Base-by-base conservation (phyloP, 2,888 invertebrate genomes). In the Melanargia galathea region DNA sequence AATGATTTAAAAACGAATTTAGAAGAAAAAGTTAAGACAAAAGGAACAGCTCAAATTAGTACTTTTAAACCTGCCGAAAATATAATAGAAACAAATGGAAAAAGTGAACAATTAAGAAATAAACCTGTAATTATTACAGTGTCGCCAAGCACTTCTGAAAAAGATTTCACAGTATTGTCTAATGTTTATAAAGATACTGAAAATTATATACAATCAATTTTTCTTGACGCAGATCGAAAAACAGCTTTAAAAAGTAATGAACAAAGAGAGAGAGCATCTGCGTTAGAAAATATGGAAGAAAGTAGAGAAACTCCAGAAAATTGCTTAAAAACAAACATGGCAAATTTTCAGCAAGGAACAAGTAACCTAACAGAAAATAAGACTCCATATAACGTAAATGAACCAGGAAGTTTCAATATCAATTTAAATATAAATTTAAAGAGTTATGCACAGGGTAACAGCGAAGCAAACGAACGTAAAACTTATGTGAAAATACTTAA, bases 391-490 rank as follows among this genome's bases (percentile, higher is more conserved):
- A 20, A 65, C 71, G 63, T 33, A 58, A 79, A 76, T 54, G 80
- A 76, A 67, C 79, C 77, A 7, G 78, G 80, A 24, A 64, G 74
- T 13, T 63, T 86, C 1, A 80, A 82, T 66, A 75, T 89, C 11
- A 83, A 78, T 66, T 65, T 87, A 6, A 78, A 78, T 40, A 79
- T 87, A 63, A 77, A 84, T 70, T 68, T 86, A 16, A 74, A 73
- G 64, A 76, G 75, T 55, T 68, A 63, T n/a, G n/a, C 20, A 61
- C 68, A n/a, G 68, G 45, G 33, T 18, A 18, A 6, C 0, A 6
- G 10, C 8, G 4, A n/a, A n/a, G 22, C 10, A 43, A 43, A 56
- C 11, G 69, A 58, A 20, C 52, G 67, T 18, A 65, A 54, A 10
- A 75, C 71, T 4, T 16, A 66, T 54, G 64, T 64, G 35, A 65